Conservation (phyloP, 1,140 invertebrate species). For the Palaemon carinicauda region DNA sequence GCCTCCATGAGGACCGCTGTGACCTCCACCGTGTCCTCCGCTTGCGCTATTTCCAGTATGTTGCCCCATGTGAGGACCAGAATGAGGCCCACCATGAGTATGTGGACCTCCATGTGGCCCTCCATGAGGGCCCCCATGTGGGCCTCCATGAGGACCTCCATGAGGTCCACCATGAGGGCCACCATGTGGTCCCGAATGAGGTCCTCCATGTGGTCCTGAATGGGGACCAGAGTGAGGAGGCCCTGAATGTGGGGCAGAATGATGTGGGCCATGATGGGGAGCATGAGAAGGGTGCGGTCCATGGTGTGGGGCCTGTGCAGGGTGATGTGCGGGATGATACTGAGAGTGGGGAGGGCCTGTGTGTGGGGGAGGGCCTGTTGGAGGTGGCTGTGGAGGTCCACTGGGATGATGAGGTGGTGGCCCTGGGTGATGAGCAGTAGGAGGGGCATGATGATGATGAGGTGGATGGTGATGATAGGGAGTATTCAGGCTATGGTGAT, state of each 20-base stretch:
- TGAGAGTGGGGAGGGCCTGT: conserved; percentile 54
- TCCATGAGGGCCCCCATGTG: not conserved
- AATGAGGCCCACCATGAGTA: conserved; percentile 13
- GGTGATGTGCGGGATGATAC: conserved; percentile 53
- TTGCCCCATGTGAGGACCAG: conserved; percentile 21
- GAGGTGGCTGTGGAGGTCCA: conserved; percentile 48
- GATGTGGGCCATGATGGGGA: conserved; percentile 51
- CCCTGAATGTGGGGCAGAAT: conserved; percentile 42
- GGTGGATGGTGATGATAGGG: conserved; percentile 54
- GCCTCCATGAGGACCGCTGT: conserved; percentile 27
- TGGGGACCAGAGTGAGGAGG: conserved; percentile 41
- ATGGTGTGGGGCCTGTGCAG: conserved; percentile 32
- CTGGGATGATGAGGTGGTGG: conserved; percentile 52
- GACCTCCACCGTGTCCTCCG: conserved; percentile 5
- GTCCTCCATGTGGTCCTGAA: conserved; percentile 3
- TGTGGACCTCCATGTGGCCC: conserved; percentile 40
- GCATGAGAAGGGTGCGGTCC: conserved; percentile 38
- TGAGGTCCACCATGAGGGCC: conserved; percentile 4
- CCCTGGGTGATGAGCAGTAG: conserved; percentile 46
- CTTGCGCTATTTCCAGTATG: not conserved
- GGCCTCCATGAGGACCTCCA: not conserved
- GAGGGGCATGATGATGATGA: conserved; percentile 44
- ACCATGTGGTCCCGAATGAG: conserved; percentile 31
- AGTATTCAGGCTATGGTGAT: conserved; percentile 50
- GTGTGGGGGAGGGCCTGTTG: conserved; percentile 47